Conservation (phyloP, 2,888 invertebrate species). For the Meganola albula region DNA sequence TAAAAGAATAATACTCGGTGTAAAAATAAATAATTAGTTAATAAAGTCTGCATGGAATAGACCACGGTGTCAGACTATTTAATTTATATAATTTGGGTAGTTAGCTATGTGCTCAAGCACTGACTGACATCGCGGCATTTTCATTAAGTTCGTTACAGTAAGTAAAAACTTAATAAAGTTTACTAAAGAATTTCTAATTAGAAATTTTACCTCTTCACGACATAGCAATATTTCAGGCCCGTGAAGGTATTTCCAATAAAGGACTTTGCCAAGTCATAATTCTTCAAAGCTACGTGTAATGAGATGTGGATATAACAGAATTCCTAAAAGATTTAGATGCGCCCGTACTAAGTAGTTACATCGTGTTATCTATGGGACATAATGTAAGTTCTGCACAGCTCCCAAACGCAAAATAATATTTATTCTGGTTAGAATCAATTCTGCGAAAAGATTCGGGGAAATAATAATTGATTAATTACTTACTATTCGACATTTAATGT, state of each 20-base stretch:
- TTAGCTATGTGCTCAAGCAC: conserved; percentile 12
- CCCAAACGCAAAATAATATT: too few relatives aligned
- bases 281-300: conserved; percentile 77
- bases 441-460: too few relatives aligned
- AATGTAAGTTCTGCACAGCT: too few relatives aligned
- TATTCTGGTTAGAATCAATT: too few relatives aligned
- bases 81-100: conserved; percentile 37
- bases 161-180: conserved; percentile 76
- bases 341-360: too few relatives aligned
- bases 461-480: too few relatives aligned
- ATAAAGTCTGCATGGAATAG: conserved; percentile 25
- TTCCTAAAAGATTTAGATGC: conserved; percentile 65
- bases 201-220: conserved; percentile 76
- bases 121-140: conserved; percentile 65
- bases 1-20: conserved; percentile 23
- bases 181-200: conserved; percentile 76
- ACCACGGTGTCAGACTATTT: conserved; percentile 24
- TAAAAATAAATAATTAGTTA: conserved; percentile 19
- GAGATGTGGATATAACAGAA: conserved; percentile 74
- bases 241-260: conserved; percentile 78
- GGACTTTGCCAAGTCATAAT: conserved; percentile 78
- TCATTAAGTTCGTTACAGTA: conserved; percentile 70
- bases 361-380: too few relatives aligned
- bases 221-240: conserved; percentile 76
- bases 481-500: too few relatives aligned